These are phyloP conservation scores for Eufriesea mexicana DNA, from an alignment of 1,140 invertebrate genomes.

Conservation along the genomic window DNA sequence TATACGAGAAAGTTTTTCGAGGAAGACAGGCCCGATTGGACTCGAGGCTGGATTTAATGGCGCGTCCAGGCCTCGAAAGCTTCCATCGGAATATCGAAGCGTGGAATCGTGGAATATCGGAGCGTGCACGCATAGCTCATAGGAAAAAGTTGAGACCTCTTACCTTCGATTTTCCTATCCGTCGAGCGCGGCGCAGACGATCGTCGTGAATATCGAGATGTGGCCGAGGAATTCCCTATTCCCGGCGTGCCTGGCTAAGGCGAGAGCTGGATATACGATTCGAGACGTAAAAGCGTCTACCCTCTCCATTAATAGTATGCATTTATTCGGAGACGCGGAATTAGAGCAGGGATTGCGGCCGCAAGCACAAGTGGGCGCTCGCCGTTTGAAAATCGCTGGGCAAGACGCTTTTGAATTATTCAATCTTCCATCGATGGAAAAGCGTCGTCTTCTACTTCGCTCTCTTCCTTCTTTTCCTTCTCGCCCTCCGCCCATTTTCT, in stretches of 20 bases:
- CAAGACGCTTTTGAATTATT: constrained; percentile 76
- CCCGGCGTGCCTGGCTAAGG: constrained; percentile 22
- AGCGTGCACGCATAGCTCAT: constrained; percentile 37
- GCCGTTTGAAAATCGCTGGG: constrained; percentile 73
- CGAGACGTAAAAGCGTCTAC: constrained; percentile 64
- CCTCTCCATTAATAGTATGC: constrained; percentile 71
- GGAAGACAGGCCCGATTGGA: too few species aligned
- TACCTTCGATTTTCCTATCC: constrained; percentile 42
- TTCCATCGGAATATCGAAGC: constrained; percentile 26
- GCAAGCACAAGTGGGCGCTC: constrained; percentile 68
- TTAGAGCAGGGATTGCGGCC: constrained; percentile 73
- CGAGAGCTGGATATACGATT: constrained; percentile 56
- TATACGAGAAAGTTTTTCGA: background rate
- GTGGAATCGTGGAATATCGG: constrained; percentile 25
- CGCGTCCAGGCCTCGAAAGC: background rate
- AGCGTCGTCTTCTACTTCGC: constrained; percentile 59
- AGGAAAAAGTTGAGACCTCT: constrained; percentile 18
- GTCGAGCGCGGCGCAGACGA: constrained; percentile 2
- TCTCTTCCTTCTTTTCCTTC: constrained; percentile 13
- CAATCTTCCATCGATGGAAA: constrained; percentile 72
- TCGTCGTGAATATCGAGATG: constrained; percentile 63
- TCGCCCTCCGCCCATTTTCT: background rate
- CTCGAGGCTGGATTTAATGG: constrained; percentile 19
- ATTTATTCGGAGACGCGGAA: constrained; percentile 74
- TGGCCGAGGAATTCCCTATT: constrained; percentile 50